Conservation (phyloP, 1,140 invertebrate species). For the Paralvinella palmiformis region DNA sequence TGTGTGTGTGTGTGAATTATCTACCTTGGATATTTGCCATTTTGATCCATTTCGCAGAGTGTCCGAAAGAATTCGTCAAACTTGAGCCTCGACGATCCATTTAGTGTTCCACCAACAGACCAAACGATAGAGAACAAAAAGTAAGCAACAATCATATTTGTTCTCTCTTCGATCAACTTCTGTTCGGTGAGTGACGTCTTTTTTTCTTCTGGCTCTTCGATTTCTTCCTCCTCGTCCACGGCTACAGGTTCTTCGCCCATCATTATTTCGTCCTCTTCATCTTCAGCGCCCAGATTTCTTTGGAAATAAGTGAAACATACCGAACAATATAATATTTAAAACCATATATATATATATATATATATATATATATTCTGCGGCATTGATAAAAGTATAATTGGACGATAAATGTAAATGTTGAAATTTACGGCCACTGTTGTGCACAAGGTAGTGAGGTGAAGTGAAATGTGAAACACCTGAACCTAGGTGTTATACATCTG, state of each 20-base stretch:
- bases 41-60: conserved; percentile 42
- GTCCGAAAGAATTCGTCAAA: conserved; percentile 47
- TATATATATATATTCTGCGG: too few species aligned
- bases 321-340: neutral
- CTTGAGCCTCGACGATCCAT: conserved; percentile 39
- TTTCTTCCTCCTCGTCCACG: conserved; percentile 22
- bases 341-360: too few species aligned
- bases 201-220: conserved; percentile 5
- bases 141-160: conserved; percentile 44
- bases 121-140: conserved; percentile 50
- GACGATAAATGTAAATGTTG: too few species aligned
- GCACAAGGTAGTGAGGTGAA: too few species aligned
- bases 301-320: conserved; percentile 1
- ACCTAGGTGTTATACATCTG: too few species aligned
- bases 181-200: conserved; percentile 27
- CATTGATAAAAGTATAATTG: too few species aligned
- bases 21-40: conserved; percentile 57
- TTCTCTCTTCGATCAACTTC: conserved; percentile 43
- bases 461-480: too few species aligned
- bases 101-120: conserved; percentile 43
- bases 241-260: conserved; percentile 33
- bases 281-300: conserved; percentile 40
- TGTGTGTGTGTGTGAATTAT: too few species aligned
- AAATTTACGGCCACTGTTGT: too few species aligned
- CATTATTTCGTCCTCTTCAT: conserved; percentile 39